These are phyloP conservation scores for Trachelus troglodyta DNA, from an alignment of 2,888 invertebrate genomes.

Conservation along the genomic window DNA sequence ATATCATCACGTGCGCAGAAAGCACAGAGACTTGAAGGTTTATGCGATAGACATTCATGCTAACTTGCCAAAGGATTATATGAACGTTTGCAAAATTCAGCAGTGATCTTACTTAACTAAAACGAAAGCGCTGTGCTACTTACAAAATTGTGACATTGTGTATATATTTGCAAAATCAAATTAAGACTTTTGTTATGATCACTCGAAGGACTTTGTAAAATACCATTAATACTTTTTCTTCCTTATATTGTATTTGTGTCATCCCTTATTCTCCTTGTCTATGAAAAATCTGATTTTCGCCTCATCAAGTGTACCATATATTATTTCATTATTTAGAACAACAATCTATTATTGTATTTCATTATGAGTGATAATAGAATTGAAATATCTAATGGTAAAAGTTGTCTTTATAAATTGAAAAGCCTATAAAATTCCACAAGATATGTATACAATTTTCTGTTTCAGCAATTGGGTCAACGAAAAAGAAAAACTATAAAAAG, in stretches of 20 bases:
- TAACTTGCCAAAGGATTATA: too few species aligned
- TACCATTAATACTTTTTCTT: too few species aligned
- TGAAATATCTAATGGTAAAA: too few species aligned
- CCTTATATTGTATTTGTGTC: too few species aligned
- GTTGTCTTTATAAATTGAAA: too few species aligned
- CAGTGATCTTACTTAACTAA: neutral
- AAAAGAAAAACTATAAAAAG: neutral
- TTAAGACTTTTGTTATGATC: too few species aligned
- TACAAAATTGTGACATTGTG: neutral
- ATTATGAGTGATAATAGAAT: too few species aligned
- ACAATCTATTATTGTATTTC: too few species aligned
- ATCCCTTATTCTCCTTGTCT: too few species aligned
- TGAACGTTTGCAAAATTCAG: neutral
- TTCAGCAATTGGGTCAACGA: neutral
- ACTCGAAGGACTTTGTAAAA: neutral
- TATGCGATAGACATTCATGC: conserved; percentile 43
- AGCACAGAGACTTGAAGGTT: conserved; percentile 39
- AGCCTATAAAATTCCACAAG: neutral
- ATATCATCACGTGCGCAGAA: conserved; percentile 49
- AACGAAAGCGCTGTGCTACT: neutral
- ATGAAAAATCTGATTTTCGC: too few species aligned
- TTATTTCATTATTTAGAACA: too few species aligned
- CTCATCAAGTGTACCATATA: too few species aligned
- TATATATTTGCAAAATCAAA: neutral
- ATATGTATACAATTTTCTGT: neutral